Conservation (phyloP, 2,113 vertebrate species). For the Campylomormyrus numenius region DNA sequence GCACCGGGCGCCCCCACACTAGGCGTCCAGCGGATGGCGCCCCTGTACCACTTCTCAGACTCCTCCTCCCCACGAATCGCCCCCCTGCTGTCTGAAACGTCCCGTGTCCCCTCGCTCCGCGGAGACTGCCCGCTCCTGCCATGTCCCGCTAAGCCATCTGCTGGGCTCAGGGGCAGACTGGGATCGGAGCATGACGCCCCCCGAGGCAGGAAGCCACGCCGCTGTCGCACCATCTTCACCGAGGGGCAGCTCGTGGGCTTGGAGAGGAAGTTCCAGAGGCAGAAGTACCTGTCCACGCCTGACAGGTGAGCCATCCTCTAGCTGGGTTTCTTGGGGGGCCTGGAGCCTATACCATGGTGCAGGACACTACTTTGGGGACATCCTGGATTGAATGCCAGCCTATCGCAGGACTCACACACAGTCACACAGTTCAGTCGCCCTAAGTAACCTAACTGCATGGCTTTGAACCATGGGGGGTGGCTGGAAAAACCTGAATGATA, state of each 20-base stretch:
- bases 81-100: neutral
- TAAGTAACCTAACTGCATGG: neutral
- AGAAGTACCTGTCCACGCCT: constrained; percentile 96
- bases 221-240: constrained; percentile 93
- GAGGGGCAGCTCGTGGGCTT: constrained; percentile 94
- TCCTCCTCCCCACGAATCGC: neutral
- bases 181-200: constrained; percentile 71
- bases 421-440: neutral
- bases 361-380: neutral
- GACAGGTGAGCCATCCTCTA: constrained; percentile 71
- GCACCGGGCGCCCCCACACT: neutral
- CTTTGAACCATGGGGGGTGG: neutral
- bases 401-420: neutral
- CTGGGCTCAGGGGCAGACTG: constrained; percentile 79
- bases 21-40: neutral
- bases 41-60: neutral
- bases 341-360: neutral
- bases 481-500: neutral
- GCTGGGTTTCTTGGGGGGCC: neutral
- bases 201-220: constrained; percentile 79
- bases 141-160: constrained; percentile 43
- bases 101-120: constrained; percentile 43
- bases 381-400: neutral
- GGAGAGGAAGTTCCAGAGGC: constrained; percentile 99
- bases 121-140: constrained; percentile 29